A percentile compares a stretch with the other conserved stretches of the same genome.
Evolutionary conservation across 2,888 invertebrate species (phyloP).

Genomic region (Macaria notata): DNA sequence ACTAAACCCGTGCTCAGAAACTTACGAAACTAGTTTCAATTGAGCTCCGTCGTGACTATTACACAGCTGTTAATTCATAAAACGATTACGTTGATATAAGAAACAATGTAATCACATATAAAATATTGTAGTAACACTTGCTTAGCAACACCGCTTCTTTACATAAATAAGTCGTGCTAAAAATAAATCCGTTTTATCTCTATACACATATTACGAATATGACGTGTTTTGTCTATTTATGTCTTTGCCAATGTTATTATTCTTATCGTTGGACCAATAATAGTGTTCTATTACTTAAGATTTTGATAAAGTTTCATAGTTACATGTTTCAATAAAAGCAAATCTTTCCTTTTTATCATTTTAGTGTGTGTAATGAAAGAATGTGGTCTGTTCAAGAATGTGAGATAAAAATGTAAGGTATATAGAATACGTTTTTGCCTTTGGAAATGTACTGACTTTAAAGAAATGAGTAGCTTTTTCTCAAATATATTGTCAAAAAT

Average conservation of each 20-base stretch:
- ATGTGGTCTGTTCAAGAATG: no score
- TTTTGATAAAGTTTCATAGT: no score
- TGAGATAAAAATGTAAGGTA: no score
- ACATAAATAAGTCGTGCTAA: constrained; percentile 15
- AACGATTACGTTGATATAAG: constrained; percentile 22
- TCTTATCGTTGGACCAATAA: not conserved
- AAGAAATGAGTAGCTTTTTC: no score
- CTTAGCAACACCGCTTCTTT: constrained; percentile 19
- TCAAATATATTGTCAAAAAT: no score
- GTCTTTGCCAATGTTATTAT: constrained; percentile 4
- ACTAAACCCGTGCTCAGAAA: constrained; percentile 14
- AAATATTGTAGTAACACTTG: constrained; percentile 23
- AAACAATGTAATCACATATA: constrained; percentile 52
- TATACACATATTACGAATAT: constrained; percentile 3
- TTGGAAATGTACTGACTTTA: no score
- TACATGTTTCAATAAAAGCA: no score
- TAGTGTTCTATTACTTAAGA: not conserved
- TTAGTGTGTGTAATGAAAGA: no score
- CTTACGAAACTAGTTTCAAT: constrained; percentile 29
- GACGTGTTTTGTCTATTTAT: constrained; percentile 13
- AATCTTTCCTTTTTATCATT: no score
- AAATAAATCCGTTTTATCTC: constrained; percentile 17
- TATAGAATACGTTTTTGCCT: no score
- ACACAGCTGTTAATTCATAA: constrained; percentile 21
- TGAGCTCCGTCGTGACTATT: constrained; percentile 21